These are phyloP conservation scores for Sminthurinus signatus DNA, from an alignment of 1,140 invertebrate species.

Conservation along the genomic window DNA sequence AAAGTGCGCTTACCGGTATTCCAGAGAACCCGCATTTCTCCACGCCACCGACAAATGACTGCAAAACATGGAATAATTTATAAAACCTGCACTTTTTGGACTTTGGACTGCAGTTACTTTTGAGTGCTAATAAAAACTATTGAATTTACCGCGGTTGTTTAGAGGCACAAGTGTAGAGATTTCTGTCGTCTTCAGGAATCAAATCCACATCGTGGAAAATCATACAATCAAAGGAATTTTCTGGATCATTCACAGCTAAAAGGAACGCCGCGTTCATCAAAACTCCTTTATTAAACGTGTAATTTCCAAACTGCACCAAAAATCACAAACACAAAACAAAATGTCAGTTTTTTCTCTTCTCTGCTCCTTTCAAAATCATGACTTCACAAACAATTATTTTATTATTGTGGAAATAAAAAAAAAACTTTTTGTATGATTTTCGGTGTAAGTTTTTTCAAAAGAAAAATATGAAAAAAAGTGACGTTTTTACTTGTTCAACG, in stretches of 20 bases:
- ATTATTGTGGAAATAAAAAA: too few species aligned
- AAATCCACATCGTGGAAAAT: conserved; percentile 66
- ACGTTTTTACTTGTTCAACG: conserved; percentile 57
- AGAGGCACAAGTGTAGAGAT: conserved; percentile 56
- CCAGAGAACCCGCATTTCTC: conserved; percentile 57
- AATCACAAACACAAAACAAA: background rate
- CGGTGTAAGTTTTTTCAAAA: background rate
- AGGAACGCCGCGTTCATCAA: conserved; percentile 62
- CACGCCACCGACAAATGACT: conserved; percentile 60
- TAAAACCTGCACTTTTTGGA: too few species aligned
- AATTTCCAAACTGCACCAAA: conserved; percentile 44
- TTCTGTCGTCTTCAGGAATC: conserved; percentile 60
- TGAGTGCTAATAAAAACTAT: too few species aligned
- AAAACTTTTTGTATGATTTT: too few species aligned
- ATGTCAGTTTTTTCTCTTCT: background rate
- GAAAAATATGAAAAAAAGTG: background rate
- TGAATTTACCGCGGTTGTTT: conserved; percentile 51
- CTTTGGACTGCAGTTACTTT: too few species aligned
- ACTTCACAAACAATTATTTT: too few species aligned
- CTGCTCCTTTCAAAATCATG: background rate
- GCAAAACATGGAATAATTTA: too few species aligned
- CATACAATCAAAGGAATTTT: conserved; percentile 34
- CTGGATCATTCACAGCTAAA: conserved; percentile 49
- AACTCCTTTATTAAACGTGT: conserved; percentile 60
- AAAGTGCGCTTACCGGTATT: conserved; percentile 51